A percentile compares a stretch with the other conserved stretches of the same genome.
Evolutionary conservation across 2,797 vertebrate genomes (phyloP).

Genomic region (Antrozous pallidus): DNA sequence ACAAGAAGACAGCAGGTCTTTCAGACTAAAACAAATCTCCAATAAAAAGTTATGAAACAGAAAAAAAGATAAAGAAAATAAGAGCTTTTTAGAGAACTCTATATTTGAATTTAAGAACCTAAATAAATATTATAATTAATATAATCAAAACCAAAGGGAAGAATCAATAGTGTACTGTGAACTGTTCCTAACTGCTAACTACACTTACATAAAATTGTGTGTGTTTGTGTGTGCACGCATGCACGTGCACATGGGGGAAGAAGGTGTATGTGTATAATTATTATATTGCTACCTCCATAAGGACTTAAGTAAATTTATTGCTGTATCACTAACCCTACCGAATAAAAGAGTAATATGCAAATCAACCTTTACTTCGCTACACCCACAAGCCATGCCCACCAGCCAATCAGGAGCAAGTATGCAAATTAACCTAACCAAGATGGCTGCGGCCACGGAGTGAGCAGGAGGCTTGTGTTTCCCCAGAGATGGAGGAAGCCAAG

Average conservation of each 20-base stretch:
- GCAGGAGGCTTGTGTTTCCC: no score
- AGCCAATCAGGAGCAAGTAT: no score
- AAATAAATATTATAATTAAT: constrained; percentile 32
- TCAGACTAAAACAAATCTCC: not conserved
- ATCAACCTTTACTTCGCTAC: no score
- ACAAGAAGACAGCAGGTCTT: not conserved
- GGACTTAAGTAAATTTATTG: not conserved
- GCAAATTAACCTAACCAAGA: no score
- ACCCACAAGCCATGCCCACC: no score
- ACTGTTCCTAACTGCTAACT: not conserved
- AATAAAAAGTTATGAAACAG: not conserved
- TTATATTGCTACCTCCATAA: not conserved
- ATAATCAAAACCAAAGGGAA: constrained; percentile 23
- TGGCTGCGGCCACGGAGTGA: no score
- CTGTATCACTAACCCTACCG: not conserved
- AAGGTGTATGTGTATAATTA: not conserved
- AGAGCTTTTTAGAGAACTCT: constrained; percentile 19
- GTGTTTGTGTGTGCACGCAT: not conserved
- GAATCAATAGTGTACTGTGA: not conserved
- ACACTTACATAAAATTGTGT: not conserved
- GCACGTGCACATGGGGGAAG: rapidly evolving
- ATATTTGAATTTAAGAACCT: not conserved
- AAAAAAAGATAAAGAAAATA: constrained; percentile 10
- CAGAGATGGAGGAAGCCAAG: no score
- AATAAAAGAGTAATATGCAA: no score